Evolutionary conservation across 2,113 vertebrate genomes (phyloP), one percentile per base, ranked within the genome.

Genomic region (Corapipo altera): DNA sequence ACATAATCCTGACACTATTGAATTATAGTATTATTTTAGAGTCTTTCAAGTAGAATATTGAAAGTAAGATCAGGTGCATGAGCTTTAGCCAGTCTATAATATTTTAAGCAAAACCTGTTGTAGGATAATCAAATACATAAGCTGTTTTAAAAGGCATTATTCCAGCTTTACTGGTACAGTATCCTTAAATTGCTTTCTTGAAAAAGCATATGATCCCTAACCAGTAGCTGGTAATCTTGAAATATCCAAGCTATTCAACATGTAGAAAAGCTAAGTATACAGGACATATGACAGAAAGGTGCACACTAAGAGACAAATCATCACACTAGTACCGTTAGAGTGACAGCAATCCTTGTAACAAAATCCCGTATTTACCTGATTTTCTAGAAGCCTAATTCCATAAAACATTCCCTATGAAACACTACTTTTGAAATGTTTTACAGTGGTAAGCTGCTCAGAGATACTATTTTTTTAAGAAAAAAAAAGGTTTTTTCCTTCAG

Each of bases 231-330:
- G 49, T 87, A 94, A 82, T 88, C 86, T 33, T 84, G 69, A 94
- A 94, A 94, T 57, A 97, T 57, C 57, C 88, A 77, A 73, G 64
- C 48, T 84, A 91, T 74, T 92, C 58, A 82, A 55, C 5, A 12
- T 8, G 35, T 9, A 35, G 33, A 75, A 78, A 37, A 85, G 44
- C 32, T 65, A 85, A 79, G 41, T 41, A 82, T 21, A 92, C 35
- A 72, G 48, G 39, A 73, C 37, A 21, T 33, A 43, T 39, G 33
- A 71, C 32, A 76, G 65, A 79, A 91, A 82, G 28, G 18, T 59
- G 32, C 35, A 30, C 15, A 55, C 23, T 43, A 67, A 57, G 1
- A 87, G 35, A 90, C 62, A 85, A 93, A 65, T 92, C 75, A 93
- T 32, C 64, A 85, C 66, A 64, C 11, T 27, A 82, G 30, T 67